phyloP scores from a whole-genome alignment of 2,888 invertebrate species.

The Stenchaetothrips biformis region DNA sequence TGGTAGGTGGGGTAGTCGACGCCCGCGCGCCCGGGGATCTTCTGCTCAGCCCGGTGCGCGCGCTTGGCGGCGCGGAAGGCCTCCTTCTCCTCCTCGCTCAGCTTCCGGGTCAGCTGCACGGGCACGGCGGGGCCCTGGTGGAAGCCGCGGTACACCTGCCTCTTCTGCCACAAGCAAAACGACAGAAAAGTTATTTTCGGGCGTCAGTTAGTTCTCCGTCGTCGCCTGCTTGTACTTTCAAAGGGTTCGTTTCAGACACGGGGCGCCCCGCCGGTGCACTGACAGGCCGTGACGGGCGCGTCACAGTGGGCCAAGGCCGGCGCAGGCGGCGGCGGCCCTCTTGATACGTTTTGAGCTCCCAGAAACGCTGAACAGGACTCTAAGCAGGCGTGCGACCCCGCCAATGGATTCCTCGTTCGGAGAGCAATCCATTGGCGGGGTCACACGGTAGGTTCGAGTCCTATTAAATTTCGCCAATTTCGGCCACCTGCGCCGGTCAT shows the following conservation, averaged over 20 bases:
- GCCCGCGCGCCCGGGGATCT: slow-evolving; percentile 74
- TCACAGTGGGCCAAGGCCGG: slow-evolving; percentile 19
- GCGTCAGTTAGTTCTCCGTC: not conserved
- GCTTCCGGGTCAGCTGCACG: slow-evolving; percentile 29
- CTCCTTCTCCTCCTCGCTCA: slow-evolving; percentile 61
- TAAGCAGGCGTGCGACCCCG: no score
- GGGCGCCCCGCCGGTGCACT: no score
- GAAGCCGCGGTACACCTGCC: slow-evolving; percentile 27
- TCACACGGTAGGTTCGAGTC: no score
- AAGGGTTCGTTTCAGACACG: no score
- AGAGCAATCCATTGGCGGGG: no score
- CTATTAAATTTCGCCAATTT: no score
- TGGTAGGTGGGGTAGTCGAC: slow-evolving; percentile 78
- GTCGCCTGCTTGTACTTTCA: not conserved
- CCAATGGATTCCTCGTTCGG: no score
- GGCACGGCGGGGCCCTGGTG: slow-evolving; percentile 27
- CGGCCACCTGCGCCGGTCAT: no score
- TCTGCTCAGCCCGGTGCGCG: slow-evolving; percentile 55
- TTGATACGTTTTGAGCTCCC: no score
- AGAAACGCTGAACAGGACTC: no score
- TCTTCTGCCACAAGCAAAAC: not conserved
- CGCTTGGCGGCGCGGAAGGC: slow-evolving; percentile 37
- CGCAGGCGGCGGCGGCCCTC: not conserved
- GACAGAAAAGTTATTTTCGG: not conserved
- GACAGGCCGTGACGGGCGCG: not conserved